Percentiles rank a stretch among this genome's conserved stretches.
Conservation (phyloP, 2,797 vertebrate genomes). For the Gobio occitaniae region DNA sequence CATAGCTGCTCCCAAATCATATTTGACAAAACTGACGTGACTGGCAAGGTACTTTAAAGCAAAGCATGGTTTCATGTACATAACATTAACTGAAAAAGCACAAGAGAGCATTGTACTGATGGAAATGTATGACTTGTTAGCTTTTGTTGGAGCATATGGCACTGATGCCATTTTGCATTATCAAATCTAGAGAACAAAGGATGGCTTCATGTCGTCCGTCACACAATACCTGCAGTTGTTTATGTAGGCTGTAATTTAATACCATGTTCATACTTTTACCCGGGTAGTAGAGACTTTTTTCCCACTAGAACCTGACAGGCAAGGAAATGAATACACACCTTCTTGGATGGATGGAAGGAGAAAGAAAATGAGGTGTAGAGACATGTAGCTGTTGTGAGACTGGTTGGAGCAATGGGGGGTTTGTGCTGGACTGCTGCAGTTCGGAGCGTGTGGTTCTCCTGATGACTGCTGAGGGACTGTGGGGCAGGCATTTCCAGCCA, state of each 20-base stretch:
- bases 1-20: constrained; percentile 49
- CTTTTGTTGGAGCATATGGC: constrained; percentile 52
- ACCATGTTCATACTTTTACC: constrained; percentile 46
- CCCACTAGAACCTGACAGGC: constrained; percentile 42
- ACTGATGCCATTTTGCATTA: constrained; percentile 50
- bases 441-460: constrained; percentile 18
- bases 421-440: constrained; percentile 17
- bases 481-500: constrained; percentile 29
- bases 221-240: constrained; percentile 57
- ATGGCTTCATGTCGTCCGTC: constrained; percentile 52
- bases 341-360: constrained; percentile 36
- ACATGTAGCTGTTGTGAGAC: background rate
- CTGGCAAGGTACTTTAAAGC: constrained; percentile 52
- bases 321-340: constrained; percentile 53
- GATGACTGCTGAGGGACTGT: constrained; percentile 40
- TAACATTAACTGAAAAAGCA: constrained; percentile 54
- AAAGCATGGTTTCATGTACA: constrained; percentile 55
- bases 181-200: constrained; percentile 62
- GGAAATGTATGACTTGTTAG: constrained; percentile 60
- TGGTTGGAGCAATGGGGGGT: constrained; percentile 15
- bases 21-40: constrained; percentile 53
- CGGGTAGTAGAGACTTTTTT: constrained; percentile 37
- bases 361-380: constrained; percentile 9
- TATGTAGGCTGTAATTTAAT: constrained; percentile 62
- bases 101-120: constrained; percentile 60